Evolutionary conservation across 2,113 vertebrate genomes (phyloP), one percentile per base, ranked within the genome.

Genomic region (Tragelaphus imberbis): DNA sequence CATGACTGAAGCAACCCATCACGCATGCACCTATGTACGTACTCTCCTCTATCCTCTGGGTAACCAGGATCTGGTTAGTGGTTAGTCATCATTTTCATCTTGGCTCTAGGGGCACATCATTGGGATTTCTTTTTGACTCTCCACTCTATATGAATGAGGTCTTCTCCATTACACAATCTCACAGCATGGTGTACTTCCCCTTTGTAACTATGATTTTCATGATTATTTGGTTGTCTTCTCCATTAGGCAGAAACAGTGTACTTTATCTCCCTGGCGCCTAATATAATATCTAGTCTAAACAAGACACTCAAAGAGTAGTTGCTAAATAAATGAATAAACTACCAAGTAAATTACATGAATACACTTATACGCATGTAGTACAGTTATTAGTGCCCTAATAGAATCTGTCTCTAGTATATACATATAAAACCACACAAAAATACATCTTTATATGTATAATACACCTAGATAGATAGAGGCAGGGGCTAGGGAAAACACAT

Each of bases 321-420:
- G 36, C 28, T 68, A 95, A 95, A 51, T 86, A 95, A 71, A 93
- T 96, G 51, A 92, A 84, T 84, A 51, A 71, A 53, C 27, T 36
- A 61, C 7, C 28, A 93, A 53, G 77, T 71, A 61, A 59, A 53
- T 27, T 53, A 61, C 14, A 88, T 58, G 53, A 84, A 56, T 15
- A 84, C 7, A 63, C 47, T 84, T 47, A n/a, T 47, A 91, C 7
- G 53, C 7, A 61, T 23, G 5, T 6, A 61, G 25, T 27, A 53
- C 11, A 28, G 28, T 61, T 55, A 56, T 58, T 53, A 81, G 27
- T 16, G 8, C 51, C 75, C 80, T 63, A 40, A 84, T 1, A 85
- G 17, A 75, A 47, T 51, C 49, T 33, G 33, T 51, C 27, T 91
- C 23, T 51, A 47, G 47, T 28, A 28, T 30, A 40, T 2, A 71